Conservation (phyloP, 2,113 vertebrate species). For the Ophiodon elongatus region DNA sequence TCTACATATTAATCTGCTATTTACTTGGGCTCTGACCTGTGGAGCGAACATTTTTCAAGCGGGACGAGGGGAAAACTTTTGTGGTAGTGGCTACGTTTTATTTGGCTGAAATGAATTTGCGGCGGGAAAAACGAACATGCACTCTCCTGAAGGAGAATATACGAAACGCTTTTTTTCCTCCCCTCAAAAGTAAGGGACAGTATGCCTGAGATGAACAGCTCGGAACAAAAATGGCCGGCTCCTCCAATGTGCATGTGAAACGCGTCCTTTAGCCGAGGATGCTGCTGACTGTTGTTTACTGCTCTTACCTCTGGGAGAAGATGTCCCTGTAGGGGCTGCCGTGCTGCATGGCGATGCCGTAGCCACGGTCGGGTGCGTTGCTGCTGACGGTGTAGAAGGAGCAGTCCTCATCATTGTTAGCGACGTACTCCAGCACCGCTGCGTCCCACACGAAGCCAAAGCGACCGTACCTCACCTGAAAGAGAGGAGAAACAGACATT, state of each 20-base stretch:
- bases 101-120: conserved; percentile 47
- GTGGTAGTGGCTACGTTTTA: conserved; percentile 32
- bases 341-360: conserved; percentile 97
- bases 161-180: conserved; percentile 7
- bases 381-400: conserved; percentile 94
- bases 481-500: conserved; percentile 43
- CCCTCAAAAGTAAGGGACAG: background rate
- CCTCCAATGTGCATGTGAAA: conserved; percentile 8
- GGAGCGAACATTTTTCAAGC: conserved; percentile 25
- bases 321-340: conserved; percentile 97
- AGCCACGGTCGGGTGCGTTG: conserved; percentile 92
- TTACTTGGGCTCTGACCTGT: conserved; percentile 34
- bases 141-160: conserved; percentile 30
- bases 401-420: conserved; percentile 96
- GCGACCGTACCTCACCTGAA: conserved; percentile 94
- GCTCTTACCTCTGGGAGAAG: conserved; percentile 95
- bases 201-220: background rate
- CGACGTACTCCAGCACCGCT: conserved; percentile 95
- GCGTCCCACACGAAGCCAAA: conserved; percentile 99
- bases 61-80: conserved; percentile 40
- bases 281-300: conserved; percentile 33
- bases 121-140: conserved; percentile 36
- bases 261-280: conserved; percentile 2
- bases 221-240: background rate
- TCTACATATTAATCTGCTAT: conserved; percentile 44